A percentile compares a stretch with the other conserved stretches of the same genome.
Evolutionary conservation across 2,797 vertebrate species (phyloP).

Genomic region (Todus mexicanus): DNA sequence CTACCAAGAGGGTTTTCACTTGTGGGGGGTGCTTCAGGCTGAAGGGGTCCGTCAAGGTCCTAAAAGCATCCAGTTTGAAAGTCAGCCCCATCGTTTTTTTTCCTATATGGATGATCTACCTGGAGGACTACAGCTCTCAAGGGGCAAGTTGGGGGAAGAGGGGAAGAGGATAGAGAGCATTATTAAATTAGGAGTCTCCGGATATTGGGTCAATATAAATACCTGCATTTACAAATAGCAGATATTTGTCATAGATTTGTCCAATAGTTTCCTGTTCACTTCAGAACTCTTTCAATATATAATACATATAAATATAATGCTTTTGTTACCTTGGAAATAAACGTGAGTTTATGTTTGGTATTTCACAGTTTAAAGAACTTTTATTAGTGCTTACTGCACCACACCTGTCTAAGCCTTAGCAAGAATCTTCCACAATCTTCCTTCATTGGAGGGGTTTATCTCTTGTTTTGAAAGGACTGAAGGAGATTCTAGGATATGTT

Average conservation of each 20-base stretch:
- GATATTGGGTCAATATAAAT: background rate
- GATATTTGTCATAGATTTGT: background rate
- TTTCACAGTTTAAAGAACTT: background rate
- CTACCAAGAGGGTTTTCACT: background rate
- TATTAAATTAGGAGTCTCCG: background rate
- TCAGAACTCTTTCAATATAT: background rate
- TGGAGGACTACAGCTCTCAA: background rate
- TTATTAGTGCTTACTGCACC: background rate
- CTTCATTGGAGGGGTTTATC: background rate
- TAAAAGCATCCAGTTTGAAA: background rate
- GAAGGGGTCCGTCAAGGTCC: background rate
- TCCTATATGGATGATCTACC: background rate
- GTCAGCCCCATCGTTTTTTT: background rate
- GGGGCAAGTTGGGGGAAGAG: background rate
- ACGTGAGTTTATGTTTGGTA: background rate
- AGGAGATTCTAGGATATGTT: background rate
- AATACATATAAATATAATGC: background rate
- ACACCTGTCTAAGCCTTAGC: background rate
- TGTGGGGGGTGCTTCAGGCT: background rate
- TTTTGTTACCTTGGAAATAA: background rate
- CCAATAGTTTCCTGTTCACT: background rate
- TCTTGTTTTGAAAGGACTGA: background rate
- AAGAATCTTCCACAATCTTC: background rate
- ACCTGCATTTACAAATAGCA: background rate
- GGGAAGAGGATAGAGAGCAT: background rate